Evolutionary conservation across 2,797 vertebrate genomes (phyloP).

Genomic region (Spea hammondii): DNA sequence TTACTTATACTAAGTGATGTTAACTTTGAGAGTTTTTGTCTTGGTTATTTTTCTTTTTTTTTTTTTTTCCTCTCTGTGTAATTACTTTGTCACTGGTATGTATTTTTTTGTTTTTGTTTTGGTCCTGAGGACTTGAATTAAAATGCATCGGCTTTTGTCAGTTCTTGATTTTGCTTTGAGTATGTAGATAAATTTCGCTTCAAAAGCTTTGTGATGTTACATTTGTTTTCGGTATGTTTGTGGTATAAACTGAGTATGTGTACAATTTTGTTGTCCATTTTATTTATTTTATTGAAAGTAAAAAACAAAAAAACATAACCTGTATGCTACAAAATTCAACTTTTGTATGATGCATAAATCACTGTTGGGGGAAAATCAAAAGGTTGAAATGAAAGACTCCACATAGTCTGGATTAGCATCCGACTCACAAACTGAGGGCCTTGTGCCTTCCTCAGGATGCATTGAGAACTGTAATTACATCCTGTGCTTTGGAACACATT

Average conservation of each 20-base stretch:
- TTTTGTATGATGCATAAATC: slow-evolving; percentile 91
- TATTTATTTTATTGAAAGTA: slow-evolving; percentile 80
- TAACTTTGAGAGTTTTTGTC: slow-evolving; percentile 78
- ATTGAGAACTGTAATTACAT: slow-evolving; percentile 82
- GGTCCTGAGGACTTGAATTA: slow-evolving; percentile 87
- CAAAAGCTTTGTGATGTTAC: slow-evolving; percentile 85
- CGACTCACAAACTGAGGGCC: slow-evolving; percentile 74
- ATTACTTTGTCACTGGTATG: slow-evolving; percentile 79
- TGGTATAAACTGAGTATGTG: slow-evolving; percentile 91
- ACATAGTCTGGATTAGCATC: slow-evolving; percentile 79
- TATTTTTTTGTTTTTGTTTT: slow-evolving; percentile 62
- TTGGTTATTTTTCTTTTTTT: slow-evolving; percentile 67
- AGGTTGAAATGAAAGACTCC: slow-evolving; percentile 67
- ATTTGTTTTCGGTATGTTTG: slow-evolving; percentile 88
- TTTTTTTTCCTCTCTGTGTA: slow-evolving; percentile 67
- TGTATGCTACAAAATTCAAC: slow-evolving; percentile 90
- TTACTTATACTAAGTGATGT: slow-evolving; percentile 82
- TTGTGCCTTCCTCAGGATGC: slow-evolving; percentile 75
- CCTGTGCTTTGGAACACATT: slow-evolving; percentile 85
- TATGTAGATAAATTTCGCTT: slow-evolving; percentile 97
- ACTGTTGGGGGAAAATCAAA: slow-evolving; percentile 83
- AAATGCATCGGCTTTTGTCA: slow-evolving; percentile 89
- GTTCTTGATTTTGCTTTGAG: slow-evolving; percentile 68
- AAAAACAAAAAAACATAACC: slow-evolving; percentile 70
- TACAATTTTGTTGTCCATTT: slow-evolving; percentile 86